Base-by-base conservation (phyloP, 2,888 invertebrate genomes). In the Leptothorax acervorum region DNA sequence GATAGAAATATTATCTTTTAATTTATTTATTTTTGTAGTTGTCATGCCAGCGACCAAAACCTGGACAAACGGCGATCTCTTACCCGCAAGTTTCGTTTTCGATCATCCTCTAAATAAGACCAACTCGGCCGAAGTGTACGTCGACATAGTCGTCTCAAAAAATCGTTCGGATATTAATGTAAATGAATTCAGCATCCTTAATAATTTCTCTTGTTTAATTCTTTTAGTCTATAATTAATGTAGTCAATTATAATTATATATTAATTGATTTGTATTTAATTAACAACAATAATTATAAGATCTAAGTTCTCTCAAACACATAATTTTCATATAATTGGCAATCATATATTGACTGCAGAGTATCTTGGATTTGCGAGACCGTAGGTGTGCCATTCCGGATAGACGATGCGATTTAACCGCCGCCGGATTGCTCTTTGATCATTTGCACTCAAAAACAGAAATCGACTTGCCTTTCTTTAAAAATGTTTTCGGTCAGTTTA, bases 401-500 rank as follows among this genome's bases (percentile, higher is more conserved):
- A 35, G 35, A 35, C 87, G 92, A 91, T 89, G 53, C 23, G 83
- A 9, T 45, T 15, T 3, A 2, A 93, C 93, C n/a, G 90, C 89
- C 3, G 85, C 93, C 0, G 84, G 90, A 6, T 74, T 93, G 31
- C 84, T 94, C 11, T 92, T 92, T 68, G 91, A 90, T 81, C 85
- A 92, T 48, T 87, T 94, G 53, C 82, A 87, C 23, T 62, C 79
- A 0, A 93, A 92, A 76, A 94, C 94, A 28, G 94, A 94, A 76
- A 92, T 91, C n/a, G n/a, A n/a, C 70, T 92, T 94, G 3, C 85
- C 93, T 0, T 94, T 94, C 62, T 94, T 94, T 74, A 93, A 94
- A 51, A 92, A 93, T 78, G 92, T 86, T 18, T 85, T 93, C n/a
- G 93, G 94, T 94, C 73, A 57, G 82, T 70, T 83, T 45, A n/a